A percentile compares a stretch with the other conserved stretches of the same genome.
These are phyloP conservation scores for Boloria selene DNA, from an alignment of 2,888 invertebrate genomes.

Conservation along the genomic window DNA sequence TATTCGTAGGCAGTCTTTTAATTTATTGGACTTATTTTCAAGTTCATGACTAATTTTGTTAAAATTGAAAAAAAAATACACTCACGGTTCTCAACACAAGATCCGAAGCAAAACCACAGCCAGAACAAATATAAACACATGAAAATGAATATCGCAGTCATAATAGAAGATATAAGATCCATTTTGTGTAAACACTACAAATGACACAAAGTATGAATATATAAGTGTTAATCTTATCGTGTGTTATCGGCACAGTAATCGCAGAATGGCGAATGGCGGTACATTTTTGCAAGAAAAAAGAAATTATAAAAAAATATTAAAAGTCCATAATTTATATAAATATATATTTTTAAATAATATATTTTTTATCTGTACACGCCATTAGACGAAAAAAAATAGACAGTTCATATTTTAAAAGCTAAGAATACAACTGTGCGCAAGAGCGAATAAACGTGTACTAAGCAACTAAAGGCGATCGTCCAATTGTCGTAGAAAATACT, in stretches of 20 bases:
- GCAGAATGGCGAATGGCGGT: conserved; percentile 2
- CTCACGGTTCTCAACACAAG: conserved; percentile 61
- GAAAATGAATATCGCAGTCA: conserved; percentile 54
- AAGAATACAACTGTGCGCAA: conserved; percentile 5
- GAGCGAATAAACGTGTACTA: conserved; percentile 19
- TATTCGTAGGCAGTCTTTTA: too few species aligned
- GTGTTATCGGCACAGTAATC: conserved; percentile 6
- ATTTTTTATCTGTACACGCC: conserved; percentile 9
- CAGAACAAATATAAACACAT: conserved; percentile 68
- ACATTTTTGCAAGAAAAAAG: conserved; percentile 10
- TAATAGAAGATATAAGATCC: conserved; percentile 53
- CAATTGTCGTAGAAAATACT: conserved; percentile 17
- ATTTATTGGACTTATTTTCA: too few species aligned
- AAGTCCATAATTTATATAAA: too few species aligned
- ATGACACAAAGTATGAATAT: conserved; percentile 8
- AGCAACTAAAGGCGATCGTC: conserved; percentile 10
- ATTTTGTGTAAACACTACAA: conserved; percentile 45
- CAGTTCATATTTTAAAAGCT: conserved; percentile 2
- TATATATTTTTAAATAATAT: not conserved
- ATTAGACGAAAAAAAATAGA: not conserved
- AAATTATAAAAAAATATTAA: conserved; percentile 3
- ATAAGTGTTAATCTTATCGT: conserved; percentile 10
- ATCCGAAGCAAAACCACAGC: conserved; percentile 75
- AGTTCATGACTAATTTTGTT: too few species aligned
- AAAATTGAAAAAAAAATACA: conserved; percentile 32